phyloP scores from a whole-genome alignment of 2,113 vertebrate genomes.

The Lichenostomus cassidix region DNA sequence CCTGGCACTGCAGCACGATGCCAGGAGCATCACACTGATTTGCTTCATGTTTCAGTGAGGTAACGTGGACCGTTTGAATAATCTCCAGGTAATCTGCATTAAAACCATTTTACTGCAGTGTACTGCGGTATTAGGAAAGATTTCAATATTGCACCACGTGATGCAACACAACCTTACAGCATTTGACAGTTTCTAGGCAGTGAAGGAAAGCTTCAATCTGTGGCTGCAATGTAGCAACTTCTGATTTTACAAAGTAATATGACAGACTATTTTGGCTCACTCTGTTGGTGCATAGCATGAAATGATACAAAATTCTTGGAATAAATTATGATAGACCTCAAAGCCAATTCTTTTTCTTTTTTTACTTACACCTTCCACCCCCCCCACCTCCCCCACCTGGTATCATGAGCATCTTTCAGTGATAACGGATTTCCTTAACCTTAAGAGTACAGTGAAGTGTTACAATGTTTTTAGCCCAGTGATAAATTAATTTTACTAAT shows the following conservation, averaged over 20 bases:
- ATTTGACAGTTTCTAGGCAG: background rate
- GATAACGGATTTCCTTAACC: background rate
- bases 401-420: background rate
- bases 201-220: background rate
- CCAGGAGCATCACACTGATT: background rate
- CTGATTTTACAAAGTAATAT: background rate
- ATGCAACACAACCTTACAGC: background rate
- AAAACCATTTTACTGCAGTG: slow-evolving; percentile 60
- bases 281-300: background rate
- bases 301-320: background rate
- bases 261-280: background rate
- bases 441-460: background rate
- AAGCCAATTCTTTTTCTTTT: background rate
- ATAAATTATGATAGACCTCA: background rate
- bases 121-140: slow-evolving; percentile 55
- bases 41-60: background rate
- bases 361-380: background rate
- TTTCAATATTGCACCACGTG: background rate
- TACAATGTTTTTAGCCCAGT: background rate
- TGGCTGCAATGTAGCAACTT: background rate
- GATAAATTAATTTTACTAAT: background rate
- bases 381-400: too few species aligned
- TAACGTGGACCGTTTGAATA: background rate
- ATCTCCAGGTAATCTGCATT: slow-evolving; percentile 24
- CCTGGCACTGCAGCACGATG: background rate